Percentiles rank a stretch among this genome's conserved stretches.
These are phyloP conservation scores for Pammene aurita DNA, from an alignment of 2,888 invertebrate genomes.

Conservation along the genomic window DNA sequence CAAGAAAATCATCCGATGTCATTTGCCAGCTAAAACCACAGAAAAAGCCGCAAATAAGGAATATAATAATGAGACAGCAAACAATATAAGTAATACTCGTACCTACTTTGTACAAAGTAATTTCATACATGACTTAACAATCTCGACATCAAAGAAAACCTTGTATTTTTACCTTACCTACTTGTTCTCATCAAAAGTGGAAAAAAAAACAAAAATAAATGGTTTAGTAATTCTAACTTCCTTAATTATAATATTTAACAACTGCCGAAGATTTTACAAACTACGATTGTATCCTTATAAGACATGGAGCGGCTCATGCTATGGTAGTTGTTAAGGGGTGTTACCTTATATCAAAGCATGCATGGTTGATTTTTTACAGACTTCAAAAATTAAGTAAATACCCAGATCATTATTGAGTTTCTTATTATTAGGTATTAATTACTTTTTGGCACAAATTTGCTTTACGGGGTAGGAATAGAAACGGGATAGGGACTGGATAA, in stretches of 20 bases:
- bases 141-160: constrained; percentile 26
- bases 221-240: background rate
- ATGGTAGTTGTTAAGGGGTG: no score
- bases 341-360: no score
- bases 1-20: constrained; percentile 4
- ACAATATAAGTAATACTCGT: constrained; percentile 22
- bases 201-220: background rate
- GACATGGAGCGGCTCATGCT: no score
- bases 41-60: constrained; percentile 7
- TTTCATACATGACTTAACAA: constrained; percentile 38
- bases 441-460: no score
- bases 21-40: constrained; percentile 18
- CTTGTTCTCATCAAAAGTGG: constrained; percentile 2
- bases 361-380: no score
- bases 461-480: no score
- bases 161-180: constrained; percentile 19
- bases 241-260: background rate
- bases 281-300: no score
- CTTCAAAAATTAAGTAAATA: no score
- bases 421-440: no score
- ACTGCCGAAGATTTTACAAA: no score
- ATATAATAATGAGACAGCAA: constrained; percentile 34
- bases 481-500: no score
- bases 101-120: constrained; percentile 29
- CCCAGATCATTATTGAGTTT: no score